A percentile compares a stretch with the other conserved stretches of the same genome.
Evolutionary conservation across 2,113 vertebrate species (phyloP).

Genomic region (Peromyscus polionotus): DNA sequence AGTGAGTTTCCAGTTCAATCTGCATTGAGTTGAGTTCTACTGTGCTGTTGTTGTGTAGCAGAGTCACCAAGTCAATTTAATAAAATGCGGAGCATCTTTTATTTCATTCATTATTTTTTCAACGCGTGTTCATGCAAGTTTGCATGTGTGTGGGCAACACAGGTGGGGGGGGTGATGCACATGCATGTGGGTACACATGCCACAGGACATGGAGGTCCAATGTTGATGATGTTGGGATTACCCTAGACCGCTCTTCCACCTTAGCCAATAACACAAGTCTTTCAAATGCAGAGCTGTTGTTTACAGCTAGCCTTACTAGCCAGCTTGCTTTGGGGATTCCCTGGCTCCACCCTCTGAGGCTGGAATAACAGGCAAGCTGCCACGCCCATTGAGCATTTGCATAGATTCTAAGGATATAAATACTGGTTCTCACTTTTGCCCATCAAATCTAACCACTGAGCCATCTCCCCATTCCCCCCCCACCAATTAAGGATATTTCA

Average conservation of each 20-base stretch:
- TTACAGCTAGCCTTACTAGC: not conserved
- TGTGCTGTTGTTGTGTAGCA: not conserved
- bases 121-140: not conserved
- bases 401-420: not conserved
- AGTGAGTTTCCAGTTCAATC: not conserved
- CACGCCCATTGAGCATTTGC: not conserved
- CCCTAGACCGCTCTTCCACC: not conserved
- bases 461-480: not conserved
- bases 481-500: not conserved
- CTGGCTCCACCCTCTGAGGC: not conserved
- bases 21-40: not conserved
- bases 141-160: no score
- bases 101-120: not conserved
- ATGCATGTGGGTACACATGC: not conserved
- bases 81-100: not conserved
- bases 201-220: not conserved
- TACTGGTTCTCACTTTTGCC: not conserved
- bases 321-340: not conserved
- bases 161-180: not conserved
- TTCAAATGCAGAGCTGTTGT: not conserved
- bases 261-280: not conserved
- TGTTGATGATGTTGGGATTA: not conserved
- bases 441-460: not conserved
- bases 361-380: not conserved
- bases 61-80: not conserved